phyloP scores from a whole-genome alignment of 2,888 invertebrate genomes.

The Nowickia ferox region DNA sequence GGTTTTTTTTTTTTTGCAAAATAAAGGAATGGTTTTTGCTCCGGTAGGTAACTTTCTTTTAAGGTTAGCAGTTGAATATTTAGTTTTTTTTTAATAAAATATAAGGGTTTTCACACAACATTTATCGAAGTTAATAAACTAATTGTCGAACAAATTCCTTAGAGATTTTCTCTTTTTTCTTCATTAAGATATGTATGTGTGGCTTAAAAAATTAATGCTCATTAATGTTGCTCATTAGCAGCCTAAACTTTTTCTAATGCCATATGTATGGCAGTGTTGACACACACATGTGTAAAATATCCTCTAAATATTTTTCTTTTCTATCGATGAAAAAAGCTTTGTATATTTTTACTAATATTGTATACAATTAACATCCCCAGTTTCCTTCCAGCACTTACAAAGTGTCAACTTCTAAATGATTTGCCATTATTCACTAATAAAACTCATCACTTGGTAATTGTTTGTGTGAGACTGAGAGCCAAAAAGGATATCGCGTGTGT shows the following conservation, averaged over 20 bases:
- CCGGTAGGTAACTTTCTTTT: neutral
- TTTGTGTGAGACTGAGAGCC: constrained; percentile 39
- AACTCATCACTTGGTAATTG: constrained; percentile 78
- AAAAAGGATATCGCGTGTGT: constrained; percentile 5
- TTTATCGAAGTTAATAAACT: constrained; percentile 71
- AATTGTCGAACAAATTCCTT: constrained; percentile 65
- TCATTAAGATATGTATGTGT: constrained; percentile 3
- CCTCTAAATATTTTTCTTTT: neutral
- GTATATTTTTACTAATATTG: too few species aligned
- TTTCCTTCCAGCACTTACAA: constrained; percentile 18
- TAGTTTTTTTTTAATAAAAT: constrained; percentile 4
- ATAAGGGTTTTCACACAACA: constrained; percentile 25
- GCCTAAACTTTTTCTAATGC: constrained; percentile 61
- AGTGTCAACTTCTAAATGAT: constrained; percentile 81
- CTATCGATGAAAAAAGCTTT: neutral
- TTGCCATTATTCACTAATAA: constrained; percentile 82
- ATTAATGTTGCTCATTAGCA: constrained; percentile 83
- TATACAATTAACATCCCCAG: constrained; percentile 43
- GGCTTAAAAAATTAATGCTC: constrained; percentile 77
- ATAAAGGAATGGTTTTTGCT: neutral
- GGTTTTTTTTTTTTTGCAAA: neutral
- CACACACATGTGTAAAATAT: constrained; percentile 61
- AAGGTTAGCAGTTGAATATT: neutral
- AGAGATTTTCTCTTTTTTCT: constrained; percentile 39
- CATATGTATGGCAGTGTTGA: neutral